A percentile compares a stretch with the other conserved stretches of the same genome.
Conservation (phyloP, 2,888 invertebrate species). For the Dryadula phaetusa region DNA sequence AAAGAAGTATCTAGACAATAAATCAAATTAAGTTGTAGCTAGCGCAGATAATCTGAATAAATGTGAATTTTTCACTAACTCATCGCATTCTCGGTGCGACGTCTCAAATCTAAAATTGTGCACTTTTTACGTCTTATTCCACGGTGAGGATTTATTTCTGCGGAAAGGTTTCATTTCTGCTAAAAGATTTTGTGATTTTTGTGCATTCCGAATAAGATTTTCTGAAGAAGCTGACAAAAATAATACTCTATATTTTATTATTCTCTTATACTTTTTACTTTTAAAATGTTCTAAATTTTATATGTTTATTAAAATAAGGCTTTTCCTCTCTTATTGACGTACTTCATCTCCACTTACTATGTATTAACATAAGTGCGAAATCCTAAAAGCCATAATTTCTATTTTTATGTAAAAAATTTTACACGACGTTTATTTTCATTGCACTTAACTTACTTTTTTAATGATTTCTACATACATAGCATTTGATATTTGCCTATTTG, state of each 20-base stretch:
- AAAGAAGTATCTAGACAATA: conserved; percentile 39
- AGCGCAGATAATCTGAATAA: conserved; percentile 37
- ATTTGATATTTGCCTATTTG: too few relatives aligned
- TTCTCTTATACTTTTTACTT: background rate
- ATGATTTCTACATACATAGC: too few relatives aligned
- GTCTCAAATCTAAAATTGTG: conserved; percentile 27
- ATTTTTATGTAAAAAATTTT: too few relatives aligned
- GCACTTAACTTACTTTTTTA: too few relatives aligned
- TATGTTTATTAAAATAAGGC: background rate
- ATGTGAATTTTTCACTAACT: conserved; percentile 37
- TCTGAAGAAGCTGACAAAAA: conserved; percentile 6
- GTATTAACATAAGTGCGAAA: too few relatives aligned
- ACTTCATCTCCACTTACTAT: too few relatives aligned
- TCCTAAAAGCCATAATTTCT: too few relatives aligned
- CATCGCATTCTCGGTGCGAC: conserved; percentile 29
- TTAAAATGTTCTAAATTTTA: background rate
- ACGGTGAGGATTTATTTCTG: conserved; percentile 18
- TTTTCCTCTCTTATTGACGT: background rate
- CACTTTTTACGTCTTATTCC: conserved; percentile 28
- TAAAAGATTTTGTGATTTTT: conserved; percentile 28
- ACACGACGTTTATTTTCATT: too few relatives aligned
- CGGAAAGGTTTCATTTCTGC: conserved; percentile 23
- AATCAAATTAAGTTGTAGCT: conserved; percentile 35
- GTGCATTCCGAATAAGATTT: conserved; percentile 16
- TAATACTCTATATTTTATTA: background rate